These are phyloP conservation scores for Anguilla anguilla DNA, from an alignment of 2,797 vertebrate genomes.

Conservation along the genomic window DNA sequence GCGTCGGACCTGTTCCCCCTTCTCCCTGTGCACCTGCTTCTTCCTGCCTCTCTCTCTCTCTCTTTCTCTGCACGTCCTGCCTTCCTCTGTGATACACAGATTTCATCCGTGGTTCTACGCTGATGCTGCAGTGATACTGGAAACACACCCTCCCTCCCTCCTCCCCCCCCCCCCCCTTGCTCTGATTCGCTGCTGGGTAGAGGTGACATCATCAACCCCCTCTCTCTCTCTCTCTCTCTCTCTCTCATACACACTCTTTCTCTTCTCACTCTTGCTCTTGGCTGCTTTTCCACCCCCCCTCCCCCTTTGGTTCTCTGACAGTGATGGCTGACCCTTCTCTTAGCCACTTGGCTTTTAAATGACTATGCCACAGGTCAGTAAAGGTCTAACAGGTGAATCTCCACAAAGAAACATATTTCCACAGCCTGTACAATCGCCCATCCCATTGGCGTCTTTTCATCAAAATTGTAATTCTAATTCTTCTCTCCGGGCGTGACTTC, in stretches of 20 bases:
- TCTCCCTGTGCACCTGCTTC: slow-evolving; percentile 44
- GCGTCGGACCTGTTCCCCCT: slow-evolving; percentile 43
- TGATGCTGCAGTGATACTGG: slow-evolving; percentile 82
- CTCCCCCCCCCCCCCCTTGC: slow-evolving; percentile 58
- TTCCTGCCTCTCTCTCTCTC: slow-evolving; percentile 45
- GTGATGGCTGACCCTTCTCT: slow-evolving; percentile 44
- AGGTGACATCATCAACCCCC: slow-evolving; percentile 45
- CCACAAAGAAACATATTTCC: not conserved
- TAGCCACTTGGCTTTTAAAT: not conserved
- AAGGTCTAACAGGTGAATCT: not conserved
- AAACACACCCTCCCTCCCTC: slow-evolving; percentile 76
- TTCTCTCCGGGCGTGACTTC: not conserved
- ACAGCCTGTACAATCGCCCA: not conserved
- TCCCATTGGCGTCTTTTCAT: not conserved
- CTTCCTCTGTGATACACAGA: slow-evolving; percentile 70
- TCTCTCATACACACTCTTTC: slow-evolving; percentile 45
- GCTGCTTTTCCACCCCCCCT: slow-evolving; percentile 22
- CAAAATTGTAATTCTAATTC: not conserved
- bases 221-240: slow-evolving; percentile 50
- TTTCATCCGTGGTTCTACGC: slow-evolving; percentile 69
- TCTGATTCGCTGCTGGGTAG: slow-evolving; percentile 33
- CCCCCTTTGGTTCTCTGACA: slow-evolving; percentile 35
- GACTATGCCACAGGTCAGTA: not conserved
- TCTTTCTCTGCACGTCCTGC: slow-evolving; percentile 61
- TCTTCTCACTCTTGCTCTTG: slow-evolving; percentile 40